Conservation (phyloP, 2,113 vertebrate genomes). For the Steatornis caripensis region DNA sequence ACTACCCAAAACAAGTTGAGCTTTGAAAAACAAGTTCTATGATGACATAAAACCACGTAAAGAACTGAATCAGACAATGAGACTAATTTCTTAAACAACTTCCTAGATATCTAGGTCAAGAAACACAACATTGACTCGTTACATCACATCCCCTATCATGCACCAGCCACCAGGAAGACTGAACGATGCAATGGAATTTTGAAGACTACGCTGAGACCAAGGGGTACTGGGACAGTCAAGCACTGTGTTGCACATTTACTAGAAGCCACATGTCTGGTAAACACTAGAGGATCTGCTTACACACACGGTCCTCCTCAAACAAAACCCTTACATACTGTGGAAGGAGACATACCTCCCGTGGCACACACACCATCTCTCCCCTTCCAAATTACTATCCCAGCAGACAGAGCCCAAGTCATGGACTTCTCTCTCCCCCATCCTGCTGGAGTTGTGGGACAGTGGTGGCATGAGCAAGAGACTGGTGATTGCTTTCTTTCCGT, state of each 20-base stretch:
- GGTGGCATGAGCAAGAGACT: background rate
- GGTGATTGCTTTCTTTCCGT: background rate
- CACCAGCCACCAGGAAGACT: background rate
- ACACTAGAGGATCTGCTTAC: background rate
- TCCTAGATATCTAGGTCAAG: background rate
- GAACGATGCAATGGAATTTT: background rate
- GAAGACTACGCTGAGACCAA: background rate
- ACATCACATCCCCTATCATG: background rate
- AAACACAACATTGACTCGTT: background rate
- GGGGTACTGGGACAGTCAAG: background rate
- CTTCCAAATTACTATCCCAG: background rate
- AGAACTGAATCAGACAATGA: background rate
- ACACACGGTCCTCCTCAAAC: background rate
- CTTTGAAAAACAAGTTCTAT: background rate
- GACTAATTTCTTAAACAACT: background rate
- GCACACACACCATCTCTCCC: background rate
- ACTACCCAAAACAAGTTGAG: background rate
- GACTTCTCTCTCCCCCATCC: background rate
- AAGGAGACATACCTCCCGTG: background rate
- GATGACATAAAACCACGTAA: background rate
- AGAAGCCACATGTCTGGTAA: background rate
- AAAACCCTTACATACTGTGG: fast-evolving
- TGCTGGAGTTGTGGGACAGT: fast-evolving
- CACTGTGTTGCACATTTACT: background rate
- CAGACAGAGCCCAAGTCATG: background rate